Conservation (phyloP, 2,113 vertebrate genomes). For the Triplophysa dalaica region DNA sequence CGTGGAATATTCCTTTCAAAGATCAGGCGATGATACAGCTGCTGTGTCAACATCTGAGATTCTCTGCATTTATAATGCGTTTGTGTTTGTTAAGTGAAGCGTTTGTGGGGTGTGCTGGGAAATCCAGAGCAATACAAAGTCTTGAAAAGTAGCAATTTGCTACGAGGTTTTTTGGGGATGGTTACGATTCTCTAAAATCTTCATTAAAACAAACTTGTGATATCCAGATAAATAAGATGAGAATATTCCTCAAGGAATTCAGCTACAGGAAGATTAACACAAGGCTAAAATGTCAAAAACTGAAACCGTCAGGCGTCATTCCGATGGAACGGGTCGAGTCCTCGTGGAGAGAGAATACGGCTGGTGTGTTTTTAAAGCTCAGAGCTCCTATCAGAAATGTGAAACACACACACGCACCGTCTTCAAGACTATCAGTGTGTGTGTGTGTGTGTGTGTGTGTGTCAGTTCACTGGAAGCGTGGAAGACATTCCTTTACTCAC, state of each 20-base stretch:
- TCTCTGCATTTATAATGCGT: neutral
- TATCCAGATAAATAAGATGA: slow-evolving; percentile 73
- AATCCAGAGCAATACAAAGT: slow-evolving; percentile 64
- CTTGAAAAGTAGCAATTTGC: slow-evolving; percentile 73
- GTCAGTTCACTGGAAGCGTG: neutral
- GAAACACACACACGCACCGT: neutral
- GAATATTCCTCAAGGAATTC: slow-evolving; percentile 70
- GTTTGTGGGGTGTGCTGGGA: neutral
- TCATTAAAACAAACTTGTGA: slow-evolving; percentile 53
- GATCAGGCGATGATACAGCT: neutral
- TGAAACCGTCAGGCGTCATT: slow-evolving; percentile 47
- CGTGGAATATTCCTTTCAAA: neutral
- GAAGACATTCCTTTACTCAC: slow-evolving; percentile 11
- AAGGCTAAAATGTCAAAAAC: slow-evolving; percentile 61
- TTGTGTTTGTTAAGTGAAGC: neutral
- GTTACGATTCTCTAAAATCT: slow-evolving; percentile 58
- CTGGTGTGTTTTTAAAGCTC: neutral
- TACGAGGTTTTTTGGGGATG: slow-evolving; percentile 63
- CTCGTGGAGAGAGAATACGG: neutral
- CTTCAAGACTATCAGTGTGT: slow-evolving; percentile 38
- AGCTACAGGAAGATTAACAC: slow-evolving; percentile 69
- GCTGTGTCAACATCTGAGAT: no score
- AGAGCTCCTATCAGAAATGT: neutral
- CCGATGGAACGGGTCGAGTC: slow-evolving; percentile 51
- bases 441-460: neutral